phyloP scores from a whole-genome alignment of 2,113 vertebrate genomes.

The Psammodynastes pulverulentus region DNA sequence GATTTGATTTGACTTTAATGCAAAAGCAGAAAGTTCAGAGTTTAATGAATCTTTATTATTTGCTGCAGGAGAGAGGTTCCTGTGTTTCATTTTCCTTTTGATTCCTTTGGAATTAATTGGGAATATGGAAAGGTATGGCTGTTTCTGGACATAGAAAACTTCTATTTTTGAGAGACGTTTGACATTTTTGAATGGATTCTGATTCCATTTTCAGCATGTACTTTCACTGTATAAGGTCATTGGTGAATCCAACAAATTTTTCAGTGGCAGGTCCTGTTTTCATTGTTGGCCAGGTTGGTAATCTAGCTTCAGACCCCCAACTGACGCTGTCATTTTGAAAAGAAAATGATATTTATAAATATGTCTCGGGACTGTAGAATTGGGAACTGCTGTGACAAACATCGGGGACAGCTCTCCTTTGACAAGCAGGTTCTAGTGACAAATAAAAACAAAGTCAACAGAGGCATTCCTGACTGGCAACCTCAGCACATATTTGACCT shows the following conservation, averaged over 20 bases:
- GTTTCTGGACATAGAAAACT: not conserved
- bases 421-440: too few relatives aligned
- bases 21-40: not conserved
- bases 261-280: not conserved
- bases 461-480: not conserved
- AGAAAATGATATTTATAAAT: not conserved
- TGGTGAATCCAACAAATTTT: not conserved
- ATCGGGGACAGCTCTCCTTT: not conserved
- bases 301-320: not conserved
- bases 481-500: not conserved
- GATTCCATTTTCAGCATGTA: not conserved
- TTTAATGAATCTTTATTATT: not conserved
- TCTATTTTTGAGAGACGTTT: not conserved
- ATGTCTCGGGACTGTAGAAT: not conserved
- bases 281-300: not conserved
- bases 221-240: not conserved
- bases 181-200: not conserved
- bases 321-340: not conserved
- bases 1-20: not conserved
- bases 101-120: not conserved
- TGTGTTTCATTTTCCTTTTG: not conserved
- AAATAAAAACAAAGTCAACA: not conserved
- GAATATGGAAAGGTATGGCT: not conserved
- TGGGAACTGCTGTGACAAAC: not conserved
- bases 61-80: not conserved